Base-by-base conservation (phyloP, 2,888 invertebrate genomes). In the Cremastobaeus sp. region DNA sequence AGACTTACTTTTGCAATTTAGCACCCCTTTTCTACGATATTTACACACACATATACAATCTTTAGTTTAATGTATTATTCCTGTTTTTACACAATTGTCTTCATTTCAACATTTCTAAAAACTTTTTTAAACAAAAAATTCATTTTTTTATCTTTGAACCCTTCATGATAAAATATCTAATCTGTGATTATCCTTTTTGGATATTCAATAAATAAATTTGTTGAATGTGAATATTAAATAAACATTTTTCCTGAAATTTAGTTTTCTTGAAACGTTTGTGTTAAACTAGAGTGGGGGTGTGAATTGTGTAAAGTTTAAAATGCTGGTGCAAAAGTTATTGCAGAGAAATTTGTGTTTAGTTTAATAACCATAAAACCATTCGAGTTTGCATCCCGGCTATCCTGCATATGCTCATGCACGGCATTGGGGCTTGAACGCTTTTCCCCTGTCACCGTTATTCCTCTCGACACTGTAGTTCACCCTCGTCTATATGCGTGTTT, bases 1-100 rank as follows among this genome's bases (percentile, higher is more conserved):
- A 71, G 71, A 55, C 62, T 64, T 71, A 64, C 62, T 64, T 71
- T 64, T 71, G 71, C 64, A 57, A 71, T 71, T 71, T 64, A 62
- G 55, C 62, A 50, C 62, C 68, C 34, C 66, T 57, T 59, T 66
- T 57, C 55, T 43, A 34, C 47, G 55, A 66, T 55, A 66, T 41
- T 64, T 54, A 64, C 45, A 43, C 57, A 54, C 28, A 34, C 50
- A 47, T 37, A 45, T 45, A 54, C 12, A 47, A 34, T 66, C 41
- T 55, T 55, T 39, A 5, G 35, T 47, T 25, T 28, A 39, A 65
- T 65, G n/a, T n/a, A n/a, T 39, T 30, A 54, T 37, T 41, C 21
- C 11, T 28, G 9, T 8, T 18, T 20, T 28, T 20, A 18, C 21
- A 4, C n/a, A 5, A n/a, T n/a, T n/a, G n/a, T n/a, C n/a, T n/a